phyloP scores from a whole-genome alignment of 2,797 vertebrate genomes.

The Schizopygopsis pylzovi region DNA sequence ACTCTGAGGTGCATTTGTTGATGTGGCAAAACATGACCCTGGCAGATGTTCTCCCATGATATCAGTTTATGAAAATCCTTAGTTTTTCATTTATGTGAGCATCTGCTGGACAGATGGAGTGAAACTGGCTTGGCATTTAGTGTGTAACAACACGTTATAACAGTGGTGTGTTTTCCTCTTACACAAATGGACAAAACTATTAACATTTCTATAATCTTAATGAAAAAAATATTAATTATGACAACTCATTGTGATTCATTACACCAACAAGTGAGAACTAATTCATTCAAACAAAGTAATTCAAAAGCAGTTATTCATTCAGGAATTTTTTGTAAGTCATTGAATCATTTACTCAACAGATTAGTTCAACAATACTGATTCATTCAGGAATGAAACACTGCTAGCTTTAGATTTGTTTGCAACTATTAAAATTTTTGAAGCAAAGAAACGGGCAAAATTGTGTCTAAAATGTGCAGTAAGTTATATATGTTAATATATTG shows the following conservation, averaged over 20 bases:
- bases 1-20: neutral
- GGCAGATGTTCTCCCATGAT: neutral
- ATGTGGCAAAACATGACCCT: neutral
- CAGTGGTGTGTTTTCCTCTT: neutral
- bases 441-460: neutral
- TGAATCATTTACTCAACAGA: neutral
- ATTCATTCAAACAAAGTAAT: neutral
- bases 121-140: neutral
- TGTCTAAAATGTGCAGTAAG: neutral
- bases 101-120: slow-evolving; percentile 18
- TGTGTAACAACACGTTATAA: neutral
- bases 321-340: neutral
- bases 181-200: neutral
- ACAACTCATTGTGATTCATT: neutral
- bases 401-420: neutral
- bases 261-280: neutral
- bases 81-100: neutral
- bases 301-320: neutral
- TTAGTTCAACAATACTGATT: neutral
- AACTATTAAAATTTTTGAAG: neutral
- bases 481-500: neutral
- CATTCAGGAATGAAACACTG: neutral
- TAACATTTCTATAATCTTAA: neutral
- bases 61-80: slow-evolving; percentile 11
- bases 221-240: neutral